A percentile compares a stretch with the other conserved stretches of the same genome.
phyloP scores from a whole-genome alignment of 2,888 invertebrate genomes.

The Hyppa rectilinea region DNA sequence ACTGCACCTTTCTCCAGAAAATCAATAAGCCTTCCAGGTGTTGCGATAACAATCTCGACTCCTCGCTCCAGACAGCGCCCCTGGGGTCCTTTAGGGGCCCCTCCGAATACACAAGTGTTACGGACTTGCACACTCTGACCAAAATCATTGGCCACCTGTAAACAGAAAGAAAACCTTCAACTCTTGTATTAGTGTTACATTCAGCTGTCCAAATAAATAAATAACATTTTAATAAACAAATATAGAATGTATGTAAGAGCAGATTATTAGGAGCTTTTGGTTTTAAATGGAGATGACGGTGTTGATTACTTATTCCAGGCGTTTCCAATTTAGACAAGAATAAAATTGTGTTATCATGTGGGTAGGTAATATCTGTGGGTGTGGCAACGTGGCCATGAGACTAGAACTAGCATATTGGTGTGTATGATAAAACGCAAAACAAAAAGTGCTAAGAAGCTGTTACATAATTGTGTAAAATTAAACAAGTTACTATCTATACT shows the following conservation, averaged over 20 bases:
- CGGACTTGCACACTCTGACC: slow-evolving; percentile 96
- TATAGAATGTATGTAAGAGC: slow-evolving; percentile 38
- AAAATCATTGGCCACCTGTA: slow-evolving; percentile 97
- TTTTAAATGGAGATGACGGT: slow-evolving; percentile 19
- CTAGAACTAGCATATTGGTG: slow-evolving; percentile 47
- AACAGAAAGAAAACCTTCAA: slow-evolving; percentile 34
- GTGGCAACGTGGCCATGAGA: not conserved
- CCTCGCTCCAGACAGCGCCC: slow-evolving; percentile 95
- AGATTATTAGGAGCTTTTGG: slow-evolving; percentile 33
- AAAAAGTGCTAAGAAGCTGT: slow-evolving; percentile 1
- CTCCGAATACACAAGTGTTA: slow-evolving; percentile 99
- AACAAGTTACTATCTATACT: too few relatives aligned
- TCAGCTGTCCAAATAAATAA: not conserved
- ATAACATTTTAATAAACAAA: slow-evolving; percentile 29
- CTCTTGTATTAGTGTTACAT: not conserved
- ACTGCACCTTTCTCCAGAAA: slow-evolving; percentile 94
- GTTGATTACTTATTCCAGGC: slow-evolving; percentile 23
- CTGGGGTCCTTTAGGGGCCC: slow-evolving; percentile 99
- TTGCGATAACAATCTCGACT: slow-evolving; percentile 98
- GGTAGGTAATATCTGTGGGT: slow-evolving; percentile 3
- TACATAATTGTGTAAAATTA: not conserved
- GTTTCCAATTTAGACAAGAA: slow-evolving; percentile 9
- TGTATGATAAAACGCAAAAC: not conserved
- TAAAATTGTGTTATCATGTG: not conserved
- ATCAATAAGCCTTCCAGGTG: slow-evolving; percentile 98